Evolutionary conservation across 2,797 vertebrate species (phyloP).

Genomic region (Rhinatrema bivittatum): DNA sequence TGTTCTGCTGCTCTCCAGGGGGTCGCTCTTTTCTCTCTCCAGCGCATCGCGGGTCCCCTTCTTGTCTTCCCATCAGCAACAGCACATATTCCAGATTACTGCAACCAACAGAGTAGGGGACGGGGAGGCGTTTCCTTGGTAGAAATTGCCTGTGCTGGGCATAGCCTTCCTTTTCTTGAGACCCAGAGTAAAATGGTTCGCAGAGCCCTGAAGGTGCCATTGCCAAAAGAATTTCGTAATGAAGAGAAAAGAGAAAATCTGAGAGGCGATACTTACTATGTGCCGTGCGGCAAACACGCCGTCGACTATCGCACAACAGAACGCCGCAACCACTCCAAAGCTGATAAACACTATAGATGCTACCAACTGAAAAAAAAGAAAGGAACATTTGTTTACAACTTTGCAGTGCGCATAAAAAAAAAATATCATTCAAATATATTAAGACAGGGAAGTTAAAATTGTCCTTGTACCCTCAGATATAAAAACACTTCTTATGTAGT

Average conservation of each 20-base stretch:
- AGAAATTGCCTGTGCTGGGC: too few relatives aligned
- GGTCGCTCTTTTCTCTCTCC: too few relatives aligned
- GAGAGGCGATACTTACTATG: slow-evolving; percentile 75
- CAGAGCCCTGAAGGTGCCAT: rapidly evolving
- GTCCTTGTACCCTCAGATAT: not conserved
- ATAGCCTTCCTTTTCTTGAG: not conserved
- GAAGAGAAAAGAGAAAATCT: slow-evolving; percentile 8
- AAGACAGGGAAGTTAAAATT: too few relatives aligned
- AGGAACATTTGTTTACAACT: too few relatives aligned
- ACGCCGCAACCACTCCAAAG: slow-evolving; percentile 79
- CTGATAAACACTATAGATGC: slow-evolving; percentile 90
- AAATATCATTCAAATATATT: too few relatives aligned
- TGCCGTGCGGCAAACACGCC: slow-evolving; percentile 85
- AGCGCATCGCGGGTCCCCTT: too few relatives aligned
- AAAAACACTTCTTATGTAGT: not conserved
- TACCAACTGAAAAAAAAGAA: slow-evolving; percentile 61
- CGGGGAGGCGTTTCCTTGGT: too few relatives aligned
- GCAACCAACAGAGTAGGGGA: too few relatives aligned
- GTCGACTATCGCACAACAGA: slow-evolving; percentile 84
- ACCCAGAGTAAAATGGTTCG: not conserved
- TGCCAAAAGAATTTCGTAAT: not conserved
- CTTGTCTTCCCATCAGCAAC: too few relatives aligned
- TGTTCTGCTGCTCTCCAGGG: too few relatives aligned
- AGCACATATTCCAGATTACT: too few relatives aligned
- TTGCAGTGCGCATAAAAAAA: too few relatives aligned